phyloP scores from a whole-genome alignment of 2,113 vertebrate genomes.

The Dromiciops gliroides region DNA sequence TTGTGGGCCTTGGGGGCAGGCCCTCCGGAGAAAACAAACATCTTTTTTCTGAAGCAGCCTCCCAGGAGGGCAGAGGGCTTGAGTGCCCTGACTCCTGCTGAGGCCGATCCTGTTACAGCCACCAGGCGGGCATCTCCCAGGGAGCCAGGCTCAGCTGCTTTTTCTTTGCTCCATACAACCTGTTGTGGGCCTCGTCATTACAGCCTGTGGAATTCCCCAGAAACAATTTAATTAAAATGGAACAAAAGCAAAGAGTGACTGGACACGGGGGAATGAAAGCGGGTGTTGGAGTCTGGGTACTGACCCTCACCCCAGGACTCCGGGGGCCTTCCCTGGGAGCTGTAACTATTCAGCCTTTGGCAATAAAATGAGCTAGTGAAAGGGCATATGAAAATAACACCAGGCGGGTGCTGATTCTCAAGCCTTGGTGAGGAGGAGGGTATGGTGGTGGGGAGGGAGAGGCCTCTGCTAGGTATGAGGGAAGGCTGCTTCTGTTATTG shows the following conservation, averaged over 20 bases:
- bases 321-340: neutral
- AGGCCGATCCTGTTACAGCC: neutral
- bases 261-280: conserved; percentile 24
- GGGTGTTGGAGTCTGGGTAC: neutral
- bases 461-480: too few species aligned
- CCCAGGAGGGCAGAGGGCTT: neutral
- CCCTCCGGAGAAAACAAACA: neutral
- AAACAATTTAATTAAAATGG: conserved; percentile 75
- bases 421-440: neutral
- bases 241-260: conserved; percentile 70
- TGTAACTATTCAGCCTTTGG: neutral
- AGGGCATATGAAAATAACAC: neutral
- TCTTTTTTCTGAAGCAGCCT: neutral
- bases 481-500: neutral
- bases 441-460: neutral
- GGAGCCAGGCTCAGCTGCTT: conserved; percentile 69
- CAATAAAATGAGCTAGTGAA: neutral
- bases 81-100: neutral
- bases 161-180: conserved; percentile 72
- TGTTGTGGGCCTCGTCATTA: conserved; percentile 57
- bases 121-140: conserved; percentile 12
- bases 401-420: neutral
- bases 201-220: conserved; percentile 58
- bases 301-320: neutral
- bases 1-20: neutral